Base-by-base conservation (phyloP, 2,113 vertebrate species). In the Actenoides hombroni region DNA sequence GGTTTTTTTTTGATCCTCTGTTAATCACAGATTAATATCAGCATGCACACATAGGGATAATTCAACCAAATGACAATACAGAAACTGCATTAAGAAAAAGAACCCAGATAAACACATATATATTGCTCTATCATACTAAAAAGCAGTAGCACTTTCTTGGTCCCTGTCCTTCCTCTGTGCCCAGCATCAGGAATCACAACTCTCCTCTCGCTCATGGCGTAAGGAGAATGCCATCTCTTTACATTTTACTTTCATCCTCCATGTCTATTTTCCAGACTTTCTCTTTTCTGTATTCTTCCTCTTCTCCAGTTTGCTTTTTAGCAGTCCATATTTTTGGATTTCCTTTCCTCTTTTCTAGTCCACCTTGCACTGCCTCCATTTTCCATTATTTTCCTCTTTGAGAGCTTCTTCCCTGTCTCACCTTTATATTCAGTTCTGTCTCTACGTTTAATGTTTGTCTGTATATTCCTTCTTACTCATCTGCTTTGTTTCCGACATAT, bases 281-380 rank as follows among this genome's bases (percentile, higher is more conserved):
- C 26, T 49, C 13, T 29, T n/a, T 35, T 42, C 68, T 21, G 5
- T 25, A 13, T 40, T 65, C 29, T 35, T 60, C 19, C 37, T n/a
- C 1, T 17, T 69, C 26, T 87, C 35, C 33, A 15, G 28, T 24
- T 63, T 29, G 76, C 59, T 77, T 90, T 48, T 57, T 3, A 18
- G 67, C 1, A 25, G 35, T 6, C 69, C 1, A 3, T 25, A 26
- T 39, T 71, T 40, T 33, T 4, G 5, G 0, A 16, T 13, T 86
- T 77, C 37, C 19, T 6, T 37, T 46, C 5, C 9, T 46, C 53
- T 69, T 83, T 53, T 19, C 33, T 76, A 2, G 18, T 13, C 40
- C 19, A 20, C 39, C 33, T 74, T 31, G 16, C 28, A 25, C 1
- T 4, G 5, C 31, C 24, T 70, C 21, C 19, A 31, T 16, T 33